Base-by-base conservation (phyloP, 2,113 vertebrate genomes). In the Sciurus niger region DNA sequence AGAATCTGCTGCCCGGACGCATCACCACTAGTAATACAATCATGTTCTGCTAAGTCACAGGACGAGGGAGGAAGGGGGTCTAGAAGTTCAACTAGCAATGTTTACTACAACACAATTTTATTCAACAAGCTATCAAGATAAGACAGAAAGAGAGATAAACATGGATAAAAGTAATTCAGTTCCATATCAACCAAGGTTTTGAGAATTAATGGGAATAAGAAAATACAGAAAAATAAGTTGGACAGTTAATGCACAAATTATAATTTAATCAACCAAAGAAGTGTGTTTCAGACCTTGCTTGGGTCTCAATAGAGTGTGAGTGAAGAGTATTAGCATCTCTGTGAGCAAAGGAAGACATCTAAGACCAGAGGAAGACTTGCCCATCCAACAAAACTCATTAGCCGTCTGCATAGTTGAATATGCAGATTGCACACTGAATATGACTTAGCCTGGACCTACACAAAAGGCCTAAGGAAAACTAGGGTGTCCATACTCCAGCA, bases 1-100 rank as follows among this genome's bases (percentile, higher is more conserved):
- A 37, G 2, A 1, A 0, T 22, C 11, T n/a, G 9, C 12, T 8
- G 10, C 37, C 10, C 12, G 18, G 20, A 80, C 8, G 17, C 0
- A 25, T 8, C 0, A 4, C 7, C 8, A 22, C 5, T 51, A 13
- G 40, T 78, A 11, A 34, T 48, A 43, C 55, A 72, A n/a, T 17
- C 24, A 25, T 48, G 51, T 37, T 89, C 13, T 46, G 9, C 67
- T 74, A 30, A n/a, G 16, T 60, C 25, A 30, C 28, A 76, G 9
- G 43, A 70, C 1, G 37, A 83, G 3, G 43, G 5, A 53, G 11
- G 28, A 32, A 30, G 5, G 4, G 4, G 8, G 28, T 25, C 86
- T 37, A 78, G 63, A 73, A 51, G 63, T n/a, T 74, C 51, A 65
- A 0, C 51, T 30, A 55, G 74, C 16, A 10, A 22, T 17, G 12